Evolutionary conservation across 2,888 invertebrate species (phyloP), one percentile per base, ranked within the genome.

Genomic region (Patella ulyssiponensis): DNA sequence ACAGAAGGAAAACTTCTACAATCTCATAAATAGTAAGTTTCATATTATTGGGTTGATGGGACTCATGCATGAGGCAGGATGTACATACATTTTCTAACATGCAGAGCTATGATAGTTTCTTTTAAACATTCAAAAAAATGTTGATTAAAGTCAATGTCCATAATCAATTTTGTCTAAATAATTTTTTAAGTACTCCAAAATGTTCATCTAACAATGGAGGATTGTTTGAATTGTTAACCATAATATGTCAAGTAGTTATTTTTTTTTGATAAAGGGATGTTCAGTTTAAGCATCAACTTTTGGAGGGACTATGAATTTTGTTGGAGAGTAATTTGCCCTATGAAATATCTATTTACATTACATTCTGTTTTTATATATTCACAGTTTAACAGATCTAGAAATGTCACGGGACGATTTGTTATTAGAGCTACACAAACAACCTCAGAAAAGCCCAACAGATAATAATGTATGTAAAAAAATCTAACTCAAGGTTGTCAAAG

Each of bases 391-490:
- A 89, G 99, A 99, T 92, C 93, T 99, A 85, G 99, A 99, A 92
- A 97, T 96, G 90, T 98, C 99, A 0, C 94, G 99, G 83, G 98
- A 99, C 93, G 99, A 99, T 92, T 93, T 99, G 52, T 92, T 99
- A 33, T 97, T 96, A 91, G 99, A 99, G 90, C 93, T 99, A 53
- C 97, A 98, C 91, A 96, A 98, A 90, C 93, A 98, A 84, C 96
- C 98, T 0, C 96, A 97, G 90, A 97, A 98, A 89, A 91, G 90
- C 82, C 90, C 91, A 2, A 96, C 96, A 84, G 98, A 98, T 90
- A 97, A 96, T 90, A 95, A 96, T 85, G 92, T 92, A 81, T 89
- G 90, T 84, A 20, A 15, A 44, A 44, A 44, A 9, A 9, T 44
- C 44, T 44, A 9, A 44, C 44, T 44, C 44, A 44, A 44, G 44